Evolutionary conservation across 2,888 invertebrate species (phyloP), one percentile per base, ranked within the genome.

Genomic region (Pimpla rufipes): DNA sequence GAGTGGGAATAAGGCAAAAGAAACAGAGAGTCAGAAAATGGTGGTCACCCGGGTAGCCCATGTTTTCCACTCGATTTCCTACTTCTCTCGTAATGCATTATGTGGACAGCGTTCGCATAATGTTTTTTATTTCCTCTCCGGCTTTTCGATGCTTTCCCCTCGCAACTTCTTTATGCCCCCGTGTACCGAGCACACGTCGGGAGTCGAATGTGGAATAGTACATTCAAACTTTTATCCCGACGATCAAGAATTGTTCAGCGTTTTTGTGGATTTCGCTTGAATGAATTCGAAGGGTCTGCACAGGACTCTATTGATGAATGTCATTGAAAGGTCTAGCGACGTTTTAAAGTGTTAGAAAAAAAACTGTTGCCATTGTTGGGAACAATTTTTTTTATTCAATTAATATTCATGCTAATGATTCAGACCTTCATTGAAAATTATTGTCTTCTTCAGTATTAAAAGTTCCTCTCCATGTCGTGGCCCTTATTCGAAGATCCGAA

Each of bases 1-100:
- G 11, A 52, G 62, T 37, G 45, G 23, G 57, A 57, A 35, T 35
- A 35, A 59, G 45, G 45, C 16, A 11, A 67, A 35, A 50, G 47
- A 35, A 35, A 67, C 50, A 29, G 47, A 50, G 16, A 13, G 29
- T 29, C 5, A 50, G 47, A 47, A 29, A 35, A 50, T 47, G 5
- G 5, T 23, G 67, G 10, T n/a, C 29, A 5, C 29, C 11, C 50
- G 23, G 3, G 50, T 23, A 23, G 47, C 45, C 21, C 18, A 74
- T 50, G 10, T 62, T 74, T 74, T 62, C 42, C 62, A 47, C 59
- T 40, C 47, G 62, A 73, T 73, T 57, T 73, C 57, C 55, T 57
- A 37, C 55, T 52, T 40, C 52, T 37, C 57, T 45, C 71, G 52
- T 40, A 73, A 73, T 57, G 35, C 35, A 57, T 73, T 59, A 35